Evolutionary conservation across 2,113 vertebrate species (phyloP).

Genomic region (Pteruthius melanotis): DNA sequence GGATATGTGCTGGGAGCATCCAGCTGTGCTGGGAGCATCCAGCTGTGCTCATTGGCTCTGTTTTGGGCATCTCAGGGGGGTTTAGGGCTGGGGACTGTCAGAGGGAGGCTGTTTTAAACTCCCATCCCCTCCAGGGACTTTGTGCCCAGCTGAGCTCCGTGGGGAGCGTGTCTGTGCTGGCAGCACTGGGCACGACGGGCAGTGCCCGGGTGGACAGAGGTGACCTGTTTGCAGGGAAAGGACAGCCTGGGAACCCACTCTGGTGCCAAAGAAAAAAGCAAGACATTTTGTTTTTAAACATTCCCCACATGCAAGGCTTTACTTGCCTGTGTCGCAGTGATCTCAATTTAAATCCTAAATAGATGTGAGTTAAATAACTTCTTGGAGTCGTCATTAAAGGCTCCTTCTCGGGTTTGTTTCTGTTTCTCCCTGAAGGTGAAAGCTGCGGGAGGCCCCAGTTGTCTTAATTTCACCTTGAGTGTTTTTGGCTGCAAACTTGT

Average conservation of each 20-base stretch:
- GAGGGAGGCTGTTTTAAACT: neutral
- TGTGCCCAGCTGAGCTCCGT: fast-evolving
- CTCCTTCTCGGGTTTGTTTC: neutral
- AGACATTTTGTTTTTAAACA: neutral
- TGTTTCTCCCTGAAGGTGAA: neutral
- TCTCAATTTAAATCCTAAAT: neutral
- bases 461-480: neutral
- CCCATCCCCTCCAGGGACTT: neutral
- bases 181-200: neutral
- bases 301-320: neutral
- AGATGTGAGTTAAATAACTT: neutral
- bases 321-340: neutral
- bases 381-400: neutral
- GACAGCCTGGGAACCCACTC: neutral
- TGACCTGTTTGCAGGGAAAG: neutral
- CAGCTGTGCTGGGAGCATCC: neutral
- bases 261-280: neutral
- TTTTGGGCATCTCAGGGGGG: neutral
- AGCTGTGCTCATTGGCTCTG: neutral
- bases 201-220: neutral
- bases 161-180: neutral
- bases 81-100: neutral
- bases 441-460: neutral
- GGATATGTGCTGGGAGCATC: neutral
- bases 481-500: neutral